Percentiles rank a stretch among this genome's conserved stretches.
These are phyloP conservation scores for Holocentrus rufus DNA, from an alignment of 2,797 vertebrate genomes.

Conservation along the genomic window DNA sequence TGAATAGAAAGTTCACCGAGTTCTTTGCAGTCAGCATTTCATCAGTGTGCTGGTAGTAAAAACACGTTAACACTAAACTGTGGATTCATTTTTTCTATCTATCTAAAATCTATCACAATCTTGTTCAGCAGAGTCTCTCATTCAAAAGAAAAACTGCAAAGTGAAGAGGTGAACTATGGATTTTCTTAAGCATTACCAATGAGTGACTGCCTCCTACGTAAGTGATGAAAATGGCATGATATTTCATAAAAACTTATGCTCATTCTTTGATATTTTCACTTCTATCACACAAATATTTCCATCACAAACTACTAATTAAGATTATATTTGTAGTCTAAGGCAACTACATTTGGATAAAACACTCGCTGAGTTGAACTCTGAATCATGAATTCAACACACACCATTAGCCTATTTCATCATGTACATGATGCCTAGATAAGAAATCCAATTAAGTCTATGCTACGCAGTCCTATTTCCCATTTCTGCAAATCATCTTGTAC, in stretches of 20 bases:
- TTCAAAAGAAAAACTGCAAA: neutral
- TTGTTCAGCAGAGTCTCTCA: neutral
- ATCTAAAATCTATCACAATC: neutral
- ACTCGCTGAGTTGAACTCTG: conserved; percentile 43
- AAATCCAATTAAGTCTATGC: conserved; percentile 79
- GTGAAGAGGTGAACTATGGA: neutral
- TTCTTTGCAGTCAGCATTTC: conserved; percentile 1
- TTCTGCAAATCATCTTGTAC: conserved; percentile 68
- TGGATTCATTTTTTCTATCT: conserved; percentile 8
- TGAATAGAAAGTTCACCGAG: neutral
- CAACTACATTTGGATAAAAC: conserved; percentile 36
- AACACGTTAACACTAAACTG: neutral
- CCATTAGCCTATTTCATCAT: conserved; percentile 57
- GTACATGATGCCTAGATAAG: conserved; percentile 72
- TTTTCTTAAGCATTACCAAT: neutral
- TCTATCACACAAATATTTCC: neutral
- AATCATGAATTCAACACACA: conserved; percentile 31
- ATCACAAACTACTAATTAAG: neutral
- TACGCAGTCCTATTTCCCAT: conserved; percentile 63
- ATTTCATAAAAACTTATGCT: neutral
- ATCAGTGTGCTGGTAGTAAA: neutral
- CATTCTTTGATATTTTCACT: neutral
- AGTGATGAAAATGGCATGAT: neutral
- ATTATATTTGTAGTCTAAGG: conserved; percentile 8
- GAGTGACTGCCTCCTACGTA: neutral